phyloP scores from a whole-genome alignment of 30 jellyfish, hydroid and myxozoan species.

The Aurelia aurita complex sp. Pacific region DNA sequence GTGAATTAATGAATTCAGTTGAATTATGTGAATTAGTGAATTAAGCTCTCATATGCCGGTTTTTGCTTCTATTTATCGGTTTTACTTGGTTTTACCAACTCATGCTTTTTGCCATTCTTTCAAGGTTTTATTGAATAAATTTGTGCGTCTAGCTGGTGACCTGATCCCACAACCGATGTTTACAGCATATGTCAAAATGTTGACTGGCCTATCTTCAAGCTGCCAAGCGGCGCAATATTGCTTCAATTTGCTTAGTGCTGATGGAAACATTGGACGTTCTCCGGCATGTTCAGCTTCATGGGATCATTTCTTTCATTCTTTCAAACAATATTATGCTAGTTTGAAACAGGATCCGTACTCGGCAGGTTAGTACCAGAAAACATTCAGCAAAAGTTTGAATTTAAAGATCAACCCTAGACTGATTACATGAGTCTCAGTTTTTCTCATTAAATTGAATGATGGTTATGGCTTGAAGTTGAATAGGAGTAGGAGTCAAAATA shows the following conservation, averaged over 20 bases:
- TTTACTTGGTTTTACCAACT: too few species aligned
- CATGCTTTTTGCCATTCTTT: background rate
- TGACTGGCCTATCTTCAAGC: constrained; percentile 77
- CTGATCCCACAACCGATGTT: constrained; percentile 85
- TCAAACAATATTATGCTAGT: constrained; percentile 87
- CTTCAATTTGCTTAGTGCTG: constrained; percentile 74
- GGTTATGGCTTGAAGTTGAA: too few species aligned
- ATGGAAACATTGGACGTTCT: constrained; percentile 56
- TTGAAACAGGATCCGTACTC: constrained; percentile 64
- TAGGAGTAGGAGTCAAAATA: too few species aligned
- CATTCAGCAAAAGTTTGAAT: too few species aligned
- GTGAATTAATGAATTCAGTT: too few species aligned
- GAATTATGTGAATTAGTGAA: too few species aligned
- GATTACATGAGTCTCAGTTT: too few species aligned
- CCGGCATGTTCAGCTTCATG: constrained; percentile 80
- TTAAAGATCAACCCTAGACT: too few species aligned
- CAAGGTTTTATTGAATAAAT: constrained; percentile 84
- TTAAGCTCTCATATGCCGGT: too few species aligned
- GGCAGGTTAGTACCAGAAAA: constrained; percentile 36
- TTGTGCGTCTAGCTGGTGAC: constrained; percentile 94
- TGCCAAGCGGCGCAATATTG: constrained; percentile 83
- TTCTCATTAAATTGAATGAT: too few species aligned
- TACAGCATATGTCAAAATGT: constrained; percentile 84
- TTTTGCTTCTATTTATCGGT: too few species aligned
- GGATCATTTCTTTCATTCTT: constrained; percentile 87